A percentile compares a stretch with the other conserved stretches of the same genome.
phyloP scores from a whole-genome alignment of 64 coral and sea anemone species.

The Platygyra sinensis region DNA sequence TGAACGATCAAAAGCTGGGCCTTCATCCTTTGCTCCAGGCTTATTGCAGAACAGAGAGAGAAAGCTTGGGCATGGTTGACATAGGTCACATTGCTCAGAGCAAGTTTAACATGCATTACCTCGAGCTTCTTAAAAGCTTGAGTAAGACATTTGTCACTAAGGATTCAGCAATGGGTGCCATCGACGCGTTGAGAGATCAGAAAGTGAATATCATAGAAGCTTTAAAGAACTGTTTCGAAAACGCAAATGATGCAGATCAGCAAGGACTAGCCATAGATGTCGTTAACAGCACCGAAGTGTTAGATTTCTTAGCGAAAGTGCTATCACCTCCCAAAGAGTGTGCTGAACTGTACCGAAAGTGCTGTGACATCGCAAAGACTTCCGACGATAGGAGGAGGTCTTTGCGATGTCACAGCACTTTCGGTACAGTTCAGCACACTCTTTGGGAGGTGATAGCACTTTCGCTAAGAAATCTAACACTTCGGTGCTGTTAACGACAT shows the following conservation, averaged over 20 bases:
- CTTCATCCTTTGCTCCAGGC: conserved; percentile 5
- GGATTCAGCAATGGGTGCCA: background rate
- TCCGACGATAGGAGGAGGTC: background rate
- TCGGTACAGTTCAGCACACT: background rate
- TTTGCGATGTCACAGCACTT: background rate
- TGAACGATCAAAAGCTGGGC: background rate
- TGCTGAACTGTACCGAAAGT: background rate
- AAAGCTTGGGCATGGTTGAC: background rate
- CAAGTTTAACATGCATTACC: conserved; percentile 9
- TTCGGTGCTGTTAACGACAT: too few species aligned
- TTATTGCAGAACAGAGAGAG: background rate
- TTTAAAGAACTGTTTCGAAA: too few species aligned
- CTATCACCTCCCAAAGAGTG: too few species aligned
- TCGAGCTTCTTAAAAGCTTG: background rate
- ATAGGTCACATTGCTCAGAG: background rate
- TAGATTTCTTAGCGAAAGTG: too few species aligned
- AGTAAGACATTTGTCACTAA: background rate
- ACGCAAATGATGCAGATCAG: too few species aligned
- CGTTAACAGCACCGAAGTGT: too few species aligned
- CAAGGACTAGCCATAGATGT: too few species aligned
- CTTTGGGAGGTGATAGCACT: too few species aligned
- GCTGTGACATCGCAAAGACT: background rate
- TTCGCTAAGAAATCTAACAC: too few species aligned
- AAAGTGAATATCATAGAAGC: too few species aligned
- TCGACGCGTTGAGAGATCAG: background rate